Evolutionary conservation across 2,113 vertebrate species (phyloP).

Genomic region (Phoenicopterus ruber): DNA sequence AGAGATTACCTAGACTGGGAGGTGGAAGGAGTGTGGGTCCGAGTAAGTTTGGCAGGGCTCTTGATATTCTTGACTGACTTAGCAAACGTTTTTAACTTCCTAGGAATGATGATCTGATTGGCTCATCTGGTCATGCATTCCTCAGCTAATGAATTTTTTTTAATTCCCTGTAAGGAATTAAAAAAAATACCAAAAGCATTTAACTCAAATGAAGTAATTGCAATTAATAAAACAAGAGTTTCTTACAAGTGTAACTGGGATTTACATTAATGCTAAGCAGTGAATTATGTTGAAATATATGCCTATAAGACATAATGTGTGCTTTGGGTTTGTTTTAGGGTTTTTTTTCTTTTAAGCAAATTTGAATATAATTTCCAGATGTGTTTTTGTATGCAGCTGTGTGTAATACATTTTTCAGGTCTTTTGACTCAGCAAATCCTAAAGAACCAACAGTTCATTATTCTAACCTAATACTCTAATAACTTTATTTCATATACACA

Average conservation of each 20-base stretch:
- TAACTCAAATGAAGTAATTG: background rate
- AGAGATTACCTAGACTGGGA: background rate
- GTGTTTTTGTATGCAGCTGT: fast-evolving
- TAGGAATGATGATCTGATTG: background rate
- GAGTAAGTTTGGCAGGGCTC: background rate
- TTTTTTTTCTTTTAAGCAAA: background rate
- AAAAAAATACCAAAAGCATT: background rate
- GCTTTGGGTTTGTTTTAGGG: background rate
- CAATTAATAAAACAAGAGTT: background rate
- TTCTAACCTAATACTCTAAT: background rate
- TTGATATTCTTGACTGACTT: background rate
- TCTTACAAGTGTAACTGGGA: background rate
- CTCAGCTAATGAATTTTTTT: background rate
- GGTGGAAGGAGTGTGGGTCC: background rate
- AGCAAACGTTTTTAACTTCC: background rate
- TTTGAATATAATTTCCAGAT: background rate
- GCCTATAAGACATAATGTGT: background rate
- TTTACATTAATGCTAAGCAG: background rate
- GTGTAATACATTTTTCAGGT: background rate
- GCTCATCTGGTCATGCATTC: background rate
- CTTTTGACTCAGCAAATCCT: background rate
- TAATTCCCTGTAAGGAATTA: background rate
- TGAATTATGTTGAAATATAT: background rate
- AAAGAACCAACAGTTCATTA: background rate
- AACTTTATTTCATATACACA: background rate